Evolutionary conservation across 2,113 vertebrate species (phyloP).

Genomic region (Pardalotus punctatus): DNA sequence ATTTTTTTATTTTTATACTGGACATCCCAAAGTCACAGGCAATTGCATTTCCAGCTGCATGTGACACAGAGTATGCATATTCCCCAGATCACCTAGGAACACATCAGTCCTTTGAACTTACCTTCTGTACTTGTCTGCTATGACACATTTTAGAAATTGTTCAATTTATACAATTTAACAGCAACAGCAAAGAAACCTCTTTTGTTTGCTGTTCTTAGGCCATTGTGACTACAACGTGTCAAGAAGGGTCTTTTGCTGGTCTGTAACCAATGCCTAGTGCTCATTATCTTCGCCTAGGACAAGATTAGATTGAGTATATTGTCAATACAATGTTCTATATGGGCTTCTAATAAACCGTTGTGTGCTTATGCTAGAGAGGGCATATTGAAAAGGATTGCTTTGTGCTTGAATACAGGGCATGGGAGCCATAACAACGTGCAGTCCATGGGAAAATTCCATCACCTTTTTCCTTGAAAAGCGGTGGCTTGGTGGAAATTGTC

Average conservation of each 20-base stretch:
- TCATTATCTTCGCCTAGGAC: background rate
- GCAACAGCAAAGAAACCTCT: background rate
- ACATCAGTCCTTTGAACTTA: background rate
- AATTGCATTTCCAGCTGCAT: background rate
- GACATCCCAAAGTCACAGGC: background rate
- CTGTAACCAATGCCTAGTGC: background rate
- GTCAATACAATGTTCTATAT: background rate
- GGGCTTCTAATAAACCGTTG: background rate
- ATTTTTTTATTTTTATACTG: background rate
- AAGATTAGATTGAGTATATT: background rate
- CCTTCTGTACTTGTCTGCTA: background rate
- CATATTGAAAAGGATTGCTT: background rate
- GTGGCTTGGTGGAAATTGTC: background rate
- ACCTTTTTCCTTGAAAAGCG: background rate
- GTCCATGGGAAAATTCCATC: background rate
- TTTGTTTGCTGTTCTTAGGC: background rate
- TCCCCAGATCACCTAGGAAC: background rate
- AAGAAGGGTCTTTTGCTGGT: background rate
- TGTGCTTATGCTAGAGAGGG: background rate
- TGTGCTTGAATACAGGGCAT: background rate
- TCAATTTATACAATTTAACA: background rate
- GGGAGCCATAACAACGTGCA: background rate
- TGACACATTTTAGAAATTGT: background rate
- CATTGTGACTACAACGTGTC: background rate
- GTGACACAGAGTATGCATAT: background rate